Base-by-base conservation (phyloP, 2,113 vertebrate species). In the Camelus dromedarius region DNA sequence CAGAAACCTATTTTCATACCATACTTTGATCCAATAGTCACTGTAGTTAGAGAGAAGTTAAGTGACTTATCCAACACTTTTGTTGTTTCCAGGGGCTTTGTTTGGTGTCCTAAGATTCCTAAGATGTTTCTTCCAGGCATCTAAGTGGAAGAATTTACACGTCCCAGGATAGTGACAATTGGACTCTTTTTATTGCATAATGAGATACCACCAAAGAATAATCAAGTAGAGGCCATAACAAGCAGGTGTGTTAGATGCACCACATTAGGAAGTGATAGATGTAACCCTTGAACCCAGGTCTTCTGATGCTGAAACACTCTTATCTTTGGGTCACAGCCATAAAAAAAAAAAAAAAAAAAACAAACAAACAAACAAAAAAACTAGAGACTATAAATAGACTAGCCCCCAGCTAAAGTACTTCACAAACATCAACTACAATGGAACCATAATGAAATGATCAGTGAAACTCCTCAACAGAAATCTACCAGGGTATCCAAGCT, bases 291-390 rank as follows among this genome's bases (percentile, higher is more conserved):
- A 92, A 58, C 12, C 19, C 69, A 80, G 30, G 32, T 92, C 79
- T 93, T 66, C 89, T 73, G n/a, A 38, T 38, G 50, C 50, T 62
- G 69, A 93, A 94, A 91, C 54, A 89, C 14, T 82, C 58, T 89
- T 60, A 69, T 22, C 60, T 83, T 88, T 58, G 42, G n/a, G 28
- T 79, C 46, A 92, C 0, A 70, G 32, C 5, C 73, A 93, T n/a
- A 62, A 48, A 91, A 15, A 70, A 60, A 69, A 42, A 42, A 4
- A 42, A 42, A 42, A 42, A 42, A 4, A 42, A 42, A 42, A 42
- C 38, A 42, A 42, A 35, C 35, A 35, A 42, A 42, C 38, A 42
- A 62, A 91, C 19, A 70, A 60, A 69, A 69, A n/a, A 28, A 81
- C 13, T 75, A 70, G 24, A 58, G 50, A 73, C 83, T 30, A 89